Percentiles rank a stretch among this genome's conserved stretches.
Conservation (phyloP, 1,140 invertebrate genomes). For the Musca domestica region DNA sequence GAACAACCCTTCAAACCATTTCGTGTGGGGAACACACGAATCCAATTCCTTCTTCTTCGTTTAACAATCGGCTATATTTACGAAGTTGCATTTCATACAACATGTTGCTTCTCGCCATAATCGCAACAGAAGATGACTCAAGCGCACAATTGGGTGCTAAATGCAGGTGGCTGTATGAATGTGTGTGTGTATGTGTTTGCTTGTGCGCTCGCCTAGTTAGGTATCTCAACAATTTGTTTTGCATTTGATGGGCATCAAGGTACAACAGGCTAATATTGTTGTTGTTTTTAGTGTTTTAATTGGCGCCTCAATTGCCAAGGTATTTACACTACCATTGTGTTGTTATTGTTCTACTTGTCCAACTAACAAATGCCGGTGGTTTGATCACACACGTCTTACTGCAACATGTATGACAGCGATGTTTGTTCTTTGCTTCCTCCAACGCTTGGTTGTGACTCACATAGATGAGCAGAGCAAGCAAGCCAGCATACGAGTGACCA, state of each 20-base stretch:
- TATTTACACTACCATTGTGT: neutral
- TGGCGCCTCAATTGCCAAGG: too few relatives aligned
- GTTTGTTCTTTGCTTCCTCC: too few relatives aligned
- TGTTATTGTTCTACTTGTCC: neutral
- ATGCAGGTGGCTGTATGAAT: too few relatives aligned
- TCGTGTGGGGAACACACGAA: neutral
- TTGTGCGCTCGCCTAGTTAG: neutral
- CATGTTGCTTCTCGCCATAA: neutral
- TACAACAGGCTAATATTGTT: neutral
- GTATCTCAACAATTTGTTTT: too few relatives aligned
- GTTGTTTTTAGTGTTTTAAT: neutral
- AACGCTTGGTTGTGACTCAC: too few relatives aligned
- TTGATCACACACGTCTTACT: too few relatives aligned
- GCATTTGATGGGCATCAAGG: slow-evolving; percentile 3
- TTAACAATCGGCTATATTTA: neutral
- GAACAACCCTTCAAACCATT: neutral
- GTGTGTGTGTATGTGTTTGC: neutral
- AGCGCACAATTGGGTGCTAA: neutral
- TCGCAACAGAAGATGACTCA: neutral
- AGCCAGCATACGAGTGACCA: too few relatives aligned
- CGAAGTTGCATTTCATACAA: neutral
- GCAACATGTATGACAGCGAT: too few relatives aligned
- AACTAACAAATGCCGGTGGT: neutral
- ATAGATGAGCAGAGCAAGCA: too few relatives aligned
- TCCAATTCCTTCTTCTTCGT: neutral